Evolutionary conservation across 2,888 invertebrate genomes (phyloP).

Genomic region (Sphaerophoria taeniata): DNA sequence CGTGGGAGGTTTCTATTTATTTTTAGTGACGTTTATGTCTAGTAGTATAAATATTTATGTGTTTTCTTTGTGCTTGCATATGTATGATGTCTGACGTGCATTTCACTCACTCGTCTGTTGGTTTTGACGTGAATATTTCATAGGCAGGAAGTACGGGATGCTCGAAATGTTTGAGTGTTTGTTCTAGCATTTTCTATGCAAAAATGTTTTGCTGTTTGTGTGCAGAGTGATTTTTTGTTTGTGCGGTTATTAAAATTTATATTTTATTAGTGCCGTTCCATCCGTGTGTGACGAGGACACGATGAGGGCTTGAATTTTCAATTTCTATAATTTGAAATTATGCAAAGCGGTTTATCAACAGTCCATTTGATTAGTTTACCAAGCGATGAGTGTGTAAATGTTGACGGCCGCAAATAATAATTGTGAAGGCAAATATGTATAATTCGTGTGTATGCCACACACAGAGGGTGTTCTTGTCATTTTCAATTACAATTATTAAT

Average conservation of each 20-base stretch:
- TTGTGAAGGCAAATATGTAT: not conserved
- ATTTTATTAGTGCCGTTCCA: too few species aligned
- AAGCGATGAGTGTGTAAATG: constrained; percentile 23
- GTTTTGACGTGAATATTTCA: not conserved
- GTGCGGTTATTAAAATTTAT: not conserved
- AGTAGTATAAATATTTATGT: not conserved
- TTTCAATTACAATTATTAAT: constrained; percentile 8
- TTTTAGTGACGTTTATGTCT: constrained; percentile 1
- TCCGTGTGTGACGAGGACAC: not conserved
- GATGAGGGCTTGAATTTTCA: constrained; percentile 6
- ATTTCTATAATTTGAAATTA: constrained; percentile 8
- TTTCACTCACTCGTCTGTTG: not conserved
- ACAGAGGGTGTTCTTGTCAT: too few species aligned
- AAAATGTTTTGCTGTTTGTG: not conserved
- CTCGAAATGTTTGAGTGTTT: constrained; percentile 41
- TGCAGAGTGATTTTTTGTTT: constrained; percentile 1
- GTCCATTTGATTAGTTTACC: constrained; percentile 4
- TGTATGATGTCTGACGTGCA: not conserved
- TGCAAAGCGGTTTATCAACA: constrained; percentile 36
- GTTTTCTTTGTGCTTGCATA: not conserved
- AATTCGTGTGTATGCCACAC: too few species aligned
- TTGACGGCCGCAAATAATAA: constrained; percentile 25
- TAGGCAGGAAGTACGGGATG: constrained; percentile 53
- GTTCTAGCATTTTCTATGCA: constrained; percentile 44
- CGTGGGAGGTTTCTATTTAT: constrained; percentile 28